Conservation (phyloP, 1,140 invertebrate genomes). For the Bombyx mandarina region DNA sequence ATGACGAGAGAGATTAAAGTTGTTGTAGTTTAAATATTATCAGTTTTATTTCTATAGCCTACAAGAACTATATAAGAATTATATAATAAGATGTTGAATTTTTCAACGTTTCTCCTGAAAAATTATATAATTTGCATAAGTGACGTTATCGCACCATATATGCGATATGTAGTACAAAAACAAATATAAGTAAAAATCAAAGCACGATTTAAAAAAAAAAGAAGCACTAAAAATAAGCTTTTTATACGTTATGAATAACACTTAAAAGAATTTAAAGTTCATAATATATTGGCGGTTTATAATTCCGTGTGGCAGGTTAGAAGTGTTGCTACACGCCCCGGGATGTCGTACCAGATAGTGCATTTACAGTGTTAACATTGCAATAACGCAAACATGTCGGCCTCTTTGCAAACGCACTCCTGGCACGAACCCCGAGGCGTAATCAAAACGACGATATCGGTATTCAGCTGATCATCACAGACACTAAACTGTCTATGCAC, state of each 20-base stretch:
- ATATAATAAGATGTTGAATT: too few relatives aligned
- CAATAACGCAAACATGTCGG: slow-evolving; percentile 60
- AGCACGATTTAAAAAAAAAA: slow-evolving; percentile 2
- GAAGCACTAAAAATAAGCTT: too few relatives aligned
- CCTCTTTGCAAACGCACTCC: slow-evolving; percentile 94
- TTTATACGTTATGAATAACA: slow-evolving; percentile 1
- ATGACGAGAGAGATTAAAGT: background rate
- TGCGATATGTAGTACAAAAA: slow-evolving; percentile 3
- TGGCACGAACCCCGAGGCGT: slow-evolving; percentile 91
- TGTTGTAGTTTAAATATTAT: too few relatives aligned
- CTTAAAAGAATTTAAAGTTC: slow-evolving; percentile 31
- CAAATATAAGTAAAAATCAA: background rate
- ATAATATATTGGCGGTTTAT: slow-evolving; percentile 21
- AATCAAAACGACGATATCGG: slow-evolving; percentile 47
- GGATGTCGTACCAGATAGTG: slow-evolving; percentile 99
- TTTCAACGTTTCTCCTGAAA: too few relatives aligned
- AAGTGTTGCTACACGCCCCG: slow-evolving; percentile 69
- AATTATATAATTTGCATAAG: too few relatives aligned
- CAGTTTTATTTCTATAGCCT: too few relatives aligned
- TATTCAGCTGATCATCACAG: slow-evolving; percentile 30
- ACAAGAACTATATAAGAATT: too few relatives aligned
- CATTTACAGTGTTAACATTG: slow-evolving; percentile 94
- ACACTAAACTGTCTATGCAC: slow-evolving; percentile 56
- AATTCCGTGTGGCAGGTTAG: slow-evolving; percentile 34
- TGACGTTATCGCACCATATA: too few relatives aligned